Conservation (phyloP, 2,888 invertebrate species). For the Aphidoletes aphidimyza region DNA sequence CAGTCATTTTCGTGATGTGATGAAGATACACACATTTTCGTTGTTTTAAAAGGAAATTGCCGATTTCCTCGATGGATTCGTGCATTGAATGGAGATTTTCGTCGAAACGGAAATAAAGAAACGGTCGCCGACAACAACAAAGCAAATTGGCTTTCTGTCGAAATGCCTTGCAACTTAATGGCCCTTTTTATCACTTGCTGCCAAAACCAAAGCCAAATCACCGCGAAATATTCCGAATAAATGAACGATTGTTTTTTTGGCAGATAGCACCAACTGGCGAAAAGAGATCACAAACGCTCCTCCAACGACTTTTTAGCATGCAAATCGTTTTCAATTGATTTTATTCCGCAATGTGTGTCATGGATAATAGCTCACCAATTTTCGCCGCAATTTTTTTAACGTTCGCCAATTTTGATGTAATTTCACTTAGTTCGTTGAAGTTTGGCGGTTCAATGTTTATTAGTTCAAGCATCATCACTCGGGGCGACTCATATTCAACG, state of each 20-base stretch:
- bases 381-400: not conserved
- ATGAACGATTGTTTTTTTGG: slow-evolving; percentile 1
- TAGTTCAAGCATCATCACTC: too few relatives aligned
- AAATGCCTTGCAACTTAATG: slow-evolving; percentile 17
- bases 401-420: not conserved
- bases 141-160: not conserved
- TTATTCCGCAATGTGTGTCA: not conserved
- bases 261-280: not conserved
- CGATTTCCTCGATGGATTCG: slow-evolving; percentile 12
- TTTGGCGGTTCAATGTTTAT: not conserved
- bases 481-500: too few relatives aligned
- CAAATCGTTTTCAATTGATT: slow-evolving; percentile 23
- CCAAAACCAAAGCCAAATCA: slow-evolving; percentile 19
- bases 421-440: not conserved
- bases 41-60: not conserved
- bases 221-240: not conserved
- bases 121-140: not conserved
- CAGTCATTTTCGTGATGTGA: not conserved
- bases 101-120: slow-evolving; percentile 3
- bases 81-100: not conserved
- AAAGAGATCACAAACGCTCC: not conserved
- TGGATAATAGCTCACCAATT: not conserved
- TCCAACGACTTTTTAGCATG: slow-evolving; percentile 1
- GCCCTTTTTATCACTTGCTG: slow-evolving; percentile 11
- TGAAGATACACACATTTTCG: not conserved